Percentiles rank a stretch among this genome's conserved stretches.
phyloP scores from a whole-genome alignment of 2,797 vertebrate genomes.

The Brachymystax lenok region DNA sequence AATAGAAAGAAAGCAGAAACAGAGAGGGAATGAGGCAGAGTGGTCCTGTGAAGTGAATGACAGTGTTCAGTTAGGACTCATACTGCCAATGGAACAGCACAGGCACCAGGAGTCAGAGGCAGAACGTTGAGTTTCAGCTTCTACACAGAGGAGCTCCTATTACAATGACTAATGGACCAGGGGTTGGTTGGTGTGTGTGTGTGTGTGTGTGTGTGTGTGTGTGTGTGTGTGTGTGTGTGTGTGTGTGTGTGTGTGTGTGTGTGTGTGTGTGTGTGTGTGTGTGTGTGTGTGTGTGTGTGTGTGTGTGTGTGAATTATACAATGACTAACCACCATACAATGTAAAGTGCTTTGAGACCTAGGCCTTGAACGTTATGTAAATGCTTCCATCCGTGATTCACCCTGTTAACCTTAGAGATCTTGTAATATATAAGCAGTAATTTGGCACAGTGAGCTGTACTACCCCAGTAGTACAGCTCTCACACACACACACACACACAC shows the following conservation, averaged over 20 bases:
- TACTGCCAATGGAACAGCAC: neutral
- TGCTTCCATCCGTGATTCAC: neutral
- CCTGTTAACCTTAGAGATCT: neutral
- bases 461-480: neutral
- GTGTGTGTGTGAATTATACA: too few relatives aligned
- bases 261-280: conserved; percentile 11
- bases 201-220: neutral
- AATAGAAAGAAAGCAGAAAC: too few relatives aligned
- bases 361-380: neutral
- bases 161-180: neutral
- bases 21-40: neutral
- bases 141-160: neutral
- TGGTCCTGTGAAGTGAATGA: neutral
- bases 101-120: neutral
- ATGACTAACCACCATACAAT: too few relatives aligned
- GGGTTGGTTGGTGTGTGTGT: neutral
- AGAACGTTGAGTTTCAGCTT: neutral
- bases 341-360: neutral
- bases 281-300: neutral
- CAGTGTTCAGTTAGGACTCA: neutral
- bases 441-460: neutral
- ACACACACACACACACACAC: too few relatives aligned
- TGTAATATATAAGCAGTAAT: neutral
- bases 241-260: conserved; percentile 7
- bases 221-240: conserved; percentile 8